Percentiles rank a stretch among this genome's conserved stretches.
Evolutionary conservation across 2,888 invertebrate species (phyloP).

Genomic region (Mycalesis mineus): DNA sequence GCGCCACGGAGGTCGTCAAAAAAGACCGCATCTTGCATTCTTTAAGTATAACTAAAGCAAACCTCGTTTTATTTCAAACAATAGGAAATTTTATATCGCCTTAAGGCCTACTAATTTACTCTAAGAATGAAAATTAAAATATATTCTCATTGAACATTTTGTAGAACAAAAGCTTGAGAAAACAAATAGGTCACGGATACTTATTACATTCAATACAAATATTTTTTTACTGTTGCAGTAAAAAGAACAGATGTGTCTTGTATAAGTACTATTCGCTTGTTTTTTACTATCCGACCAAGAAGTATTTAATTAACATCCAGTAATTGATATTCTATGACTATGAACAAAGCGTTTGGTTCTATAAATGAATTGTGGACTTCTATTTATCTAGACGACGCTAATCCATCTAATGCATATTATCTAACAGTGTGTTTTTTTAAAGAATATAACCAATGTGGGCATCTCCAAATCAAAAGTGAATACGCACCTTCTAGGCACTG

Average conservation of each 20-base stretch:
- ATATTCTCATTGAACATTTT: slow-evolving; percentile 6
- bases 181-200: not conserved
- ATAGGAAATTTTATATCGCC: not conserved
- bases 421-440: no score
- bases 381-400: no score
- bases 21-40: no score
- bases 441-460: no score
- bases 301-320: not conserved
- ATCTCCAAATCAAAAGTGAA: no score
- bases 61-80: not conserved
- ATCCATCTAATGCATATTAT: no score
- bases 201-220: not conserved
- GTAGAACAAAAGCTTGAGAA: slow-evolving; percentile 7
- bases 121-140: slow-evolving; percentile 7
- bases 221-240: not conserved
- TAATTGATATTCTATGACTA: not conserved
- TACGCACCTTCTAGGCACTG: no score
- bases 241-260: not conserved
- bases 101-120: slow-evolving; percentile 4
- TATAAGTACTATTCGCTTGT: not conserved
- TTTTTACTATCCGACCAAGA: not conserved
- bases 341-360: not conserved
- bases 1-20: no score
- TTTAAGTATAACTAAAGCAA: not conserved
- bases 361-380: not conserved